Conservation (phyloP, 1,140 invertebrate species). For the Archegozetes longisetosus region DNA sequence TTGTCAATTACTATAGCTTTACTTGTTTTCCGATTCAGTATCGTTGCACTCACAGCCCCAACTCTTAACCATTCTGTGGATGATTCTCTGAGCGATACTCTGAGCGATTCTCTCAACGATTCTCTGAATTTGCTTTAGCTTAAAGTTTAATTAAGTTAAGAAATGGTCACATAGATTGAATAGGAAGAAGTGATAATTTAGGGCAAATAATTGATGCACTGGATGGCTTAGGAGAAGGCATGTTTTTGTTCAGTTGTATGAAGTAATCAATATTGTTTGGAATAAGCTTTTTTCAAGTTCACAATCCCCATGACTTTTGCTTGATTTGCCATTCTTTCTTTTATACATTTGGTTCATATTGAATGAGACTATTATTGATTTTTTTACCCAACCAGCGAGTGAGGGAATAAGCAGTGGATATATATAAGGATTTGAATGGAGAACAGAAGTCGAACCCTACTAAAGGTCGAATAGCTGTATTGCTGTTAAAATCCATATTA, state of each 20-base stretch:
- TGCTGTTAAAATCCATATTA: background rate
- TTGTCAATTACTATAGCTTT: too few species aligned
- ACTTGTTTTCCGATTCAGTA: too few species aligned
- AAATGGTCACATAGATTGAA: too few species aligned
- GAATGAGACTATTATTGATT: background rate
- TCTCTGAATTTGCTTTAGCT: too few species aligned
- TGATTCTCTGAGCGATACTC: too few species aligned
- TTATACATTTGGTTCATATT: background rate
- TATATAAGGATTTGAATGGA: background rate
- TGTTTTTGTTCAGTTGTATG: background rate
- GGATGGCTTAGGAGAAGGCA: background rate
- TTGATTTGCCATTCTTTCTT: background rate
- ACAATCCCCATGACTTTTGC: background rate
- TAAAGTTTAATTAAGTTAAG: too few species aligned
- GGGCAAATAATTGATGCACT: background rate
- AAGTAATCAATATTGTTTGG: background rate
- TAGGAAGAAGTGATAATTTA: too few species aligned
- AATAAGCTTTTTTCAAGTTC: background rate
- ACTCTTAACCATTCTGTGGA: too few species aligned
- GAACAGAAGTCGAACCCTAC: background rate
- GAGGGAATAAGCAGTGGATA: background rate
- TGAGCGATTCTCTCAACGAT: too few species aligned
- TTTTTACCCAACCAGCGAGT: background rate
- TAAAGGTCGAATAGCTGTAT: background rate
- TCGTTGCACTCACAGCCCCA: too few species aligned